phyloP scores from a whole-genome alignment of 2,113 vertebrate genomes.

The Oplegnathus fasciatus region DNA sequence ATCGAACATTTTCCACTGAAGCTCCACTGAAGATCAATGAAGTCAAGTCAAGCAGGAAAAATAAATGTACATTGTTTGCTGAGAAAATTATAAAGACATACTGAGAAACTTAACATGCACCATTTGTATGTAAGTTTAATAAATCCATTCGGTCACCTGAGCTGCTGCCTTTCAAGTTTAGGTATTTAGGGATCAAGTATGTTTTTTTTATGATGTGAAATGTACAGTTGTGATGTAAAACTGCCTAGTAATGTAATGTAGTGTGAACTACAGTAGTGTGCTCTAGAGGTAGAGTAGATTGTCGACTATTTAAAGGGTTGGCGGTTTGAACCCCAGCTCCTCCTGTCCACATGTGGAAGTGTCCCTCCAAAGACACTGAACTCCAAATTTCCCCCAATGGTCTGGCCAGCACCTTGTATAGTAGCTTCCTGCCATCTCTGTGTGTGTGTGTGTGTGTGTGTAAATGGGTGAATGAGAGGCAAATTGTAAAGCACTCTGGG shows the following conservation, averaged over 20 bases:
- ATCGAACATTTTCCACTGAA: constrained; percentile 70
- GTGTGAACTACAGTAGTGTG: neutral
- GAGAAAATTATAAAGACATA: constrained; percentile 61
- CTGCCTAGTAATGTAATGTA: neutral
- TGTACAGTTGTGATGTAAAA: constrained; percentile 21
- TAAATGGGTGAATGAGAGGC: neutral
- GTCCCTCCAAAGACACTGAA: too few species aligned
- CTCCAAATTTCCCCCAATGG: neutral
- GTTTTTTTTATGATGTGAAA: constrained; percentile 17
- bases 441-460: neutral
- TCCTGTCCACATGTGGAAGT: neutral
- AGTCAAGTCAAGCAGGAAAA: constrained; percentile 52
- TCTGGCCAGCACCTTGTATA: neutral
- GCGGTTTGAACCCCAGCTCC: neutral
- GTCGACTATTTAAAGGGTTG: too few species aligned
- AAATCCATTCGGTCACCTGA: constrained; percentile 30
- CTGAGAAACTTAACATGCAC: constrained; percentile 6
- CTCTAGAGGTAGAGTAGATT: too few species aligned
- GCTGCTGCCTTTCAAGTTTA: neutral
- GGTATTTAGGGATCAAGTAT: neutral
- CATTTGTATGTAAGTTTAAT: constrained; percentile 1
- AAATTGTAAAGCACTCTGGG: neutral
- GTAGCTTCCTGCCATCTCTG: neutral
- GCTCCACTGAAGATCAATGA: constrained; percentile 37
- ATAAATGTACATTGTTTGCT: constrained; percentile 41